Conservation (phyloP, 2,888 invertebrate species). For the Villa cingulata region DNA sequence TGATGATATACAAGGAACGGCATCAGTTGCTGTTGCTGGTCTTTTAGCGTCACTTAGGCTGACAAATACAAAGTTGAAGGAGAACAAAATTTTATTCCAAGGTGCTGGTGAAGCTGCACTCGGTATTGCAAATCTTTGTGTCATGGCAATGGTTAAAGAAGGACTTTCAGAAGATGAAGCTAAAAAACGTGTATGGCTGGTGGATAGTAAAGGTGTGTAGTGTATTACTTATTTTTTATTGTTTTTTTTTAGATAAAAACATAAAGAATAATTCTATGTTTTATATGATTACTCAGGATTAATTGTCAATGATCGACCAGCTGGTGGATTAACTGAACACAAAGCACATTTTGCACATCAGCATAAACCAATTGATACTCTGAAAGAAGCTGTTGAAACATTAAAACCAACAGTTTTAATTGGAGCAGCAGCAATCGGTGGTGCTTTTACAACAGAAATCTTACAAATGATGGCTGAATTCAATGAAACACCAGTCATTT, state of each 20-base stretch:
- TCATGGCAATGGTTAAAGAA: slow-evolving; percentile 84
- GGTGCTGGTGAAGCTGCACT: slow-evolving; percentile 95
- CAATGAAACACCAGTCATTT: slow-evolving; percentile 82
- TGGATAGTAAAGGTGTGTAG: slow-evolving; percentile 64
- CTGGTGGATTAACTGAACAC: slow-evolving; percentile 66
- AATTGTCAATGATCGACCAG: slow-evolving; percentile 74
- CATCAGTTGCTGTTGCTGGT: slow-evolving; percentile 90
- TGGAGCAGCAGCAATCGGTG: slow-evolving; percentile 85
- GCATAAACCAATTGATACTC: slow-evolving; percentile 57
- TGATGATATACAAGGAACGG: slow-evolving; percentile 98
- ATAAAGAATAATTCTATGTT: too few relatives aligned
- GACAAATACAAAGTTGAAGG: slow-evolving; percentile 66
- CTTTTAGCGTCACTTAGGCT: slow-evolving; percentile 73
- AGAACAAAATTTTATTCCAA: slow-evolving; percentile 83
- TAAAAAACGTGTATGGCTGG: slow-evolving; percentile 75
- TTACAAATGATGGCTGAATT: slow-evolving; percentile 70
- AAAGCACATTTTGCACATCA: slow-evolving; percentile 72
- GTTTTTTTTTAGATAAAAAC: neutral
- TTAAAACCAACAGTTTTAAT: slow-evolving; percentile 85
- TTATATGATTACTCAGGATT: too few relatives aligned
- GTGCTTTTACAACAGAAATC: slow-evolving; percentile 85
- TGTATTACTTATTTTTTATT: neutral
- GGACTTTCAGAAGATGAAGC: slow-evolving; percentile 67
- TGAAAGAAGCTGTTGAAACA: slow-evolving; percentile 65
- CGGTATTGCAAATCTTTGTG: slow-evolving; percentile 85